These are phyloP conservation scores for Cheiracanthium punctorium DNA, from an alignment of 2,888 invertebrate genomes.

Conservation along the genomic window DNA sequence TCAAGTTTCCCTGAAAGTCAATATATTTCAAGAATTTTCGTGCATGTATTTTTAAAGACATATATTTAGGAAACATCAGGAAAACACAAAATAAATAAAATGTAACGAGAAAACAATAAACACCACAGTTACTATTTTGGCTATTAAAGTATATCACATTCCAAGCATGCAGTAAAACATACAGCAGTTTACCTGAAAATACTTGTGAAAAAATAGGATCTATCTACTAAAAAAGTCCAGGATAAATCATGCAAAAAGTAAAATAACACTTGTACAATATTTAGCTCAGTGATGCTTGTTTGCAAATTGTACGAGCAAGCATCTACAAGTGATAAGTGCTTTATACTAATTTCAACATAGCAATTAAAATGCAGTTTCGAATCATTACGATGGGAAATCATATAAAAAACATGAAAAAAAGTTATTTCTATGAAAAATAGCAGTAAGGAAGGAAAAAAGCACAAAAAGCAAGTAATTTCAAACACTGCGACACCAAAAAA, in stretches of 20 bases:
- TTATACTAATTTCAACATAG: neutral
- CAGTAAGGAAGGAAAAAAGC: neutral
- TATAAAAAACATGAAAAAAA: neutral
- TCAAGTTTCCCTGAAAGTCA: no score
- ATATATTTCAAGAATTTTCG: no score
- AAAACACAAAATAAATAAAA: no score
- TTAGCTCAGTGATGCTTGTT: constrained; percentile 32
- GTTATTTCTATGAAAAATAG: neutral
- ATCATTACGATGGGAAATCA: no score
- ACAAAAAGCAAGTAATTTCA: neutral
- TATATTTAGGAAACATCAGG: no score
- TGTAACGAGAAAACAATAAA: no score
- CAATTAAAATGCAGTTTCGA: no score
- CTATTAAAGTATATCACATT: neutral
- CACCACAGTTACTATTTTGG: no score
- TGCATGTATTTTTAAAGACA: no score
- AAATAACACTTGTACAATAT: neutral
- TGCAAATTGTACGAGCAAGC: constrained; percentile 24
- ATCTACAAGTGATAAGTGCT: neutral
- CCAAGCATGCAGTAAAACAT: neutral
- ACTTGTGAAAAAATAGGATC: no score
- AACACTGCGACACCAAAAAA: neutral
- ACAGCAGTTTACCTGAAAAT: neutral
- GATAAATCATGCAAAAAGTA: neutral
- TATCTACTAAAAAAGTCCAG: no score